Conservation (phyloP, 1,140 invertebrate genomes). For the Conus ventricosus region DNA sequence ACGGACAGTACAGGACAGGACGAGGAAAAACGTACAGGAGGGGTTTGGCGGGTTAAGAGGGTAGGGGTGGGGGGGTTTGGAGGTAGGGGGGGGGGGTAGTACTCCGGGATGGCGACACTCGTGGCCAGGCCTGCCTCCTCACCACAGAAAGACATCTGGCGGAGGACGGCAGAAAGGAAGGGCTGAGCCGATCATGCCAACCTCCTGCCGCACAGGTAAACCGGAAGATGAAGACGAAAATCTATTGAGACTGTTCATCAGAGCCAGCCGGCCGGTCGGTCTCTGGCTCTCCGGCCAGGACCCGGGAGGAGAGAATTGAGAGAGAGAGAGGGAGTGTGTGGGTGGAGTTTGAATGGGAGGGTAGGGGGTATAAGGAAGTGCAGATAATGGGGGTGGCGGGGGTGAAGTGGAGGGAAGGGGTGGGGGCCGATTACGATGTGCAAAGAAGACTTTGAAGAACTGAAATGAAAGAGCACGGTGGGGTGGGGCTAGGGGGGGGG, state of each 20-base stretch:
- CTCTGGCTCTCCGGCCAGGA: background rate
- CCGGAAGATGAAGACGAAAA: constrained; percentile 10
- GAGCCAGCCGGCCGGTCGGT: background rate
- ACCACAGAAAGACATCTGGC: too few species aligned
- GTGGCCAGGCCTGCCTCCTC: too few species aligned
- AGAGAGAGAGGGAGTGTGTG: background rate
- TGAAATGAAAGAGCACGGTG: background rate
- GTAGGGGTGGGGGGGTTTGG: too few species aligned
- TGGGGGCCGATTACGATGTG: background rate
- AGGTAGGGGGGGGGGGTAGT: too few species aligned
- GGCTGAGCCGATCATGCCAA: background rate
- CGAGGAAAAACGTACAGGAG: too few species aligned
- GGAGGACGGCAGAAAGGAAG: too few species aligned
- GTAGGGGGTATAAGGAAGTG: background rate
- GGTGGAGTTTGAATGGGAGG: background rate
- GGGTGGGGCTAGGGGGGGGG: background rate
- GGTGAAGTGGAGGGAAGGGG: background rate
- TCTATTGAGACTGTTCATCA: background rate
- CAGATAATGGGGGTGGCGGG: background rate
- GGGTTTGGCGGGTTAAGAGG: too few species aligned
- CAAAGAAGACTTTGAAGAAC: background rate
- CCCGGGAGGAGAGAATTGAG: background rate
- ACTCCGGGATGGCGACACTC: too few species aligned
- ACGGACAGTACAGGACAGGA: too few species aligned
- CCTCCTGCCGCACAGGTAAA: background rate